A percentile compares a stretch with the other conserved stretches of the same genome.
Evolutionary conservation across 2,888 invertebrate species (phyloP).

Genomic region (Saturnia pavonia): DNA sequence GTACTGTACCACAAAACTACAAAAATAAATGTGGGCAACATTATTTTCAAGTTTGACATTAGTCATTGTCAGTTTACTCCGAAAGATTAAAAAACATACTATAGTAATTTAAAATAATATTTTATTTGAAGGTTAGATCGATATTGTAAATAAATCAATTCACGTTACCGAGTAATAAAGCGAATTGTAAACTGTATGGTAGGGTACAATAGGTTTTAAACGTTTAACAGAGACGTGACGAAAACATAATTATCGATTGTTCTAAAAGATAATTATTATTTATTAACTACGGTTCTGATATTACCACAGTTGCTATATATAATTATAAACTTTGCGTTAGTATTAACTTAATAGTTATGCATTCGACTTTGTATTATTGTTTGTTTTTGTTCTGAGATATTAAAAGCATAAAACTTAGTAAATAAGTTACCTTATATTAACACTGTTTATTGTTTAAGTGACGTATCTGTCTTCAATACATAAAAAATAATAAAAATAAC

Average conservation of each 20-base stretch:
- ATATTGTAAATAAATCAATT: slow-evolving; percentile 19
- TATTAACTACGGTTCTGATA: slow-evolving; percentile 16
- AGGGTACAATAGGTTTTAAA: slow-evolving; percentile 9
- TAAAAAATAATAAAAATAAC: too few relatives aligned
- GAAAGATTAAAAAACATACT: too few relatives aligned
- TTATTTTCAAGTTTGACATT: too few relatives aligned
- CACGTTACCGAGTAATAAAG: slow-evolving; percentile 15
- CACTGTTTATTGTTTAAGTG: neutral
- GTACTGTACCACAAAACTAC: too few relatives aligned
- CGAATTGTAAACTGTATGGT: neutral
- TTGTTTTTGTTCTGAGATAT: neutral
- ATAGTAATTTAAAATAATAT: slow-evolving; percentile 16
- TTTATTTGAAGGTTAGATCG: slow-evolving; percentile 18
- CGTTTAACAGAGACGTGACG: neutral
- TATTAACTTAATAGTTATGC: neutral
- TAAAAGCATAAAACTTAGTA: neutral
- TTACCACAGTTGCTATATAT: slow-evolving; percentile 9
- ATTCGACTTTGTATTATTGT: neutral
- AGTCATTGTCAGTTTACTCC: too few relatives aligned
- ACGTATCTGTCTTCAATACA: neutral
- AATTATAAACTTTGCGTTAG: slow-evolving; percentile 17
- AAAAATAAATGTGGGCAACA: too few relatives aligned
- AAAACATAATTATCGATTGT: slow-evolving; percentile 18
- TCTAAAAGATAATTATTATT: slow-evolving; percentile 18
- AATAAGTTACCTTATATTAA: neutral